phyloP scores from a whole-genome alignment of 2,113 vertebrate genomes.

The Semnornis frantzii region DNA sequence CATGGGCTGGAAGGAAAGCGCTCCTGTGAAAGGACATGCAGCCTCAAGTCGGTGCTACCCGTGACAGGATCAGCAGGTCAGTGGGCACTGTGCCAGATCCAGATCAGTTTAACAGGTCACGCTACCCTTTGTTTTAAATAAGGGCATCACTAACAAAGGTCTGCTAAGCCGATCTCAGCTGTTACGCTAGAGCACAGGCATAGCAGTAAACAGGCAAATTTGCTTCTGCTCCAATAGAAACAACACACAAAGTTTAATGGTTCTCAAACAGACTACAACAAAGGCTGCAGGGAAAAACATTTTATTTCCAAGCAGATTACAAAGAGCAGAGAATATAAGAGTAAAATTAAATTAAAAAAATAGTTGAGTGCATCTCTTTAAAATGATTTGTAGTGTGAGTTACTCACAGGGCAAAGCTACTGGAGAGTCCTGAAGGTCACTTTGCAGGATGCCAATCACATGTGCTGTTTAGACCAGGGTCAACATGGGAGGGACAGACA shows the following conservation, averaged over 20 bases:
- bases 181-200: background rate
- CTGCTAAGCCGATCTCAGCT: background rate
- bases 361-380: constrained; percentile 73
- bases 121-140: background rate
- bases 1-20: rapidly evolving
- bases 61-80: background rate
- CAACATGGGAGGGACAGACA: constrained; percentile 63
- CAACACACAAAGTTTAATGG: constrained; percentile 17
- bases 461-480: constrained; percentile 67
- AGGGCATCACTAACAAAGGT: background rate
- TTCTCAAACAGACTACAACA: constrained; percentile 67
- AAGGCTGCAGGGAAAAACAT: constrained; percentile 71
- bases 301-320: constrained; percentile 75
- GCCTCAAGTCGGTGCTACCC: background rate
- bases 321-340: constrained; percentile 74
- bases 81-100: background rate
- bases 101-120: background rate
- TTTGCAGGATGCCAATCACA: constrained; percentile 71
- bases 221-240: constrained; percentile 19
- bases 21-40: background rate
- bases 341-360: constrained; percentile 76
- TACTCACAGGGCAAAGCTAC: constrained; percentile 71
- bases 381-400: constrained; percentile 72
- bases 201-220: background rate
- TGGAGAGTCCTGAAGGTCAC: constrained; percentile 72